Evolutionary conservation across 2,888 invertebrate species (phyloP).

Genomic region (Lepeophtheirus nordmannii): DNA sequence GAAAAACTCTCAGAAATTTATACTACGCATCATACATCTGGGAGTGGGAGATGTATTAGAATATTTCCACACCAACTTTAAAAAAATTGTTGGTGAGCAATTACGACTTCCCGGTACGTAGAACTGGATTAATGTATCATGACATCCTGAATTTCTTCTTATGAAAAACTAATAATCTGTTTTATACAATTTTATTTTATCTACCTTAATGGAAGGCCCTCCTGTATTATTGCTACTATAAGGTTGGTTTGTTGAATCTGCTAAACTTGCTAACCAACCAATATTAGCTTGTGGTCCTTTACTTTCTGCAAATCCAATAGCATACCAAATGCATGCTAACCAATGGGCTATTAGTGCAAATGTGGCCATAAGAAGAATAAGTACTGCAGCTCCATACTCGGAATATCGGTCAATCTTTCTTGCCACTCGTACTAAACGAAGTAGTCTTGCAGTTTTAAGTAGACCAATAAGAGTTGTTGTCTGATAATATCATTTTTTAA

Average conservation of each 20-base stretch:
- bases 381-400: conserved; percentile 94
- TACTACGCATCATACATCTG: too few relatives aligned
- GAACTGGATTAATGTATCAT: too few relatives aligned
- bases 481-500: too few relatives aligned
- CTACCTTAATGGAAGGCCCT: conserved; percentile 47
- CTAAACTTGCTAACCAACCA: conserved; percentile 89
- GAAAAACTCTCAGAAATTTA: too few relatives aligned
- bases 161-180: too few relatives aligned
- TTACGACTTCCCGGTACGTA: too few relatives aligned
- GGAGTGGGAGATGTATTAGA: too few relatives aligned
- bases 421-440: conserved; percentile 87
- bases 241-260: conserved; percentile 73
- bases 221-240: conserved; percentile 64
- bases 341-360: conserved; percentile 97
- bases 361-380: conserved; percentile 86
- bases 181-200: neutral
- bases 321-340: conserved; percentile 98
- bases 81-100: too few relatives aligned
- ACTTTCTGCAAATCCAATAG: conserved; percentile 85
- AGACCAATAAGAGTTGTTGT: conserved; percentile 95
- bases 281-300: conserved; percentile 64
- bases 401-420: conserved; percentile 96
- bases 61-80: too few relatives aligned
- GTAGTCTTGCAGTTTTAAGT: conserved; percentile 85
- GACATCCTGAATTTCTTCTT: too few relatives aligned